Conservation (phyloP, 1,140 invertebrate genomes). For the Pachypeltis micranthus region DNA sequence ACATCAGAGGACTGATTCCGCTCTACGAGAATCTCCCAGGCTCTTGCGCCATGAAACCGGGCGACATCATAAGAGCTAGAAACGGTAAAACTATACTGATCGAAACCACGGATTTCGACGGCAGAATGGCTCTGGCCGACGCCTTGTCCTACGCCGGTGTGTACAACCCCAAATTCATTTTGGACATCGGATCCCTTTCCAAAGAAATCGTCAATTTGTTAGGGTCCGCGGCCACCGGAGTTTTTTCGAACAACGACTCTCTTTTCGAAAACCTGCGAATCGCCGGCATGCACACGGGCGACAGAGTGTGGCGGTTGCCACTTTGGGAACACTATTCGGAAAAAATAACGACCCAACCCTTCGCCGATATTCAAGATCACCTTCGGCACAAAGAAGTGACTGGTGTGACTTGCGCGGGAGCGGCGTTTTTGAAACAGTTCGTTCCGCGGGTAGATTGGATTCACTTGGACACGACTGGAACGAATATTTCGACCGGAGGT, state of each 20-base stretch:
- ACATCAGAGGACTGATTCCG: slow-evolving; percentile 44
- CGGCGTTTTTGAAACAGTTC: slow-evolving; percentile 47
- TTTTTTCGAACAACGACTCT: slow-evolving; percentile 42
- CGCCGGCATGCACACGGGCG: slow-evolving; percentile 44
- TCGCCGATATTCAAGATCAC: slow-evolving; percentile 14
- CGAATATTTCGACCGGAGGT: slow-evolving; percentile 43
- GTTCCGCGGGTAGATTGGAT: slow-evolving; percentile 41
- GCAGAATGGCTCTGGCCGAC: slow-evolving; percentile 49
- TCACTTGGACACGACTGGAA: slow-evolving; percentile 47
- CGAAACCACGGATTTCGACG: slow-evolving; percentile 54
- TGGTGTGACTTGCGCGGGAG: slow-evolving; percentile 43
- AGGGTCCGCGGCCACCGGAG: slow-evolving; percentile 42
- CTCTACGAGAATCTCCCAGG: slow-evolving; percentile 52
- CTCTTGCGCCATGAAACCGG: slow-evolving; percentile 46
- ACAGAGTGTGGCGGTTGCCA: slow-evolving; percentile 53
- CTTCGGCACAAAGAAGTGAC: slow-evolving; percentile 9
- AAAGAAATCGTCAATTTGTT: slow-evolving; percentile 43
- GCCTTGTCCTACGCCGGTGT: slow-evolving; percentile 47
- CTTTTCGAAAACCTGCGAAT: slow-evolving; percentile 40
- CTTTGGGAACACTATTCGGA: slow-evolving; percentile 45
- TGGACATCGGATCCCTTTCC: slow-evolving; percentile 53
- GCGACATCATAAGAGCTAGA: slow-evolving; percentile 49
- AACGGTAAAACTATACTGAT: slow-evolving; percentile 54
- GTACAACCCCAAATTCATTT: slow-evolving; percentile 45
- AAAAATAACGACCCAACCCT: slow-evolving; percentile 37